These are phyloP conservation scores for Chloroceryle inda DNA, from an alignment of 2,797 vertebrate species.

Conservation along the genomic window DNA sequence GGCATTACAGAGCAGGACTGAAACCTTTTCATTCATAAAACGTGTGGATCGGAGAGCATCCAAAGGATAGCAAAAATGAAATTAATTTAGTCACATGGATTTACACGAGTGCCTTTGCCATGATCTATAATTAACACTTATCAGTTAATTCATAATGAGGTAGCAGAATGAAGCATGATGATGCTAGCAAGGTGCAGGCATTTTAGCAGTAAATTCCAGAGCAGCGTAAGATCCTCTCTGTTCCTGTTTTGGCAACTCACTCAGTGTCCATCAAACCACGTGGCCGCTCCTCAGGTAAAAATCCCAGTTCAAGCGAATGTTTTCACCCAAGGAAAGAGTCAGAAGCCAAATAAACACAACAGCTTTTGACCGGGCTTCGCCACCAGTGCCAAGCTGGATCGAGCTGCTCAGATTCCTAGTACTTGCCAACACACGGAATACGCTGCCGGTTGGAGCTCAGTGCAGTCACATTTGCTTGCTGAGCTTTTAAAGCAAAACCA, in stretches of 20 bases:
- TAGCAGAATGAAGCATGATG: not conserved
- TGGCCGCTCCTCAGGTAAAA: not conserved
- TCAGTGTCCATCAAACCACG: not conserved
- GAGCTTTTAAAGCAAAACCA: not conserved
- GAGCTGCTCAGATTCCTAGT: not conserved
- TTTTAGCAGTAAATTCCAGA: not conserved
- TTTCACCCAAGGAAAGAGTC: not conserved
- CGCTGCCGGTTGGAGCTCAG: accelerated
- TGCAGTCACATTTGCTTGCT: accelerated
- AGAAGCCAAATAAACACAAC: not conserved
- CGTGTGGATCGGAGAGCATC: not conserved
- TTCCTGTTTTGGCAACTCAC: not conserved
- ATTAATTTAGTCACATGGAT: not conserved
- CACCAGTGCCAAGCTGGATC: not conserved
- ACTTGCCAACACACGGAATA: not conserved
- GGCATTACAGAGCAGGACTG: not conserved
- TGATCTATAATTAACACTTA: not conserved
- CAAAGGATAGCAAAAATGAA: not conserved
- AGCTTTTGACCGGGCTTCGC: not conserved
- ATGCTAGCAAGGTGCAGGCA: not conserved
- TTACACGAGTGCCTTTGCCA: not conserved
- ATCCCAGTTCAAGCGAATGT: not conserved
- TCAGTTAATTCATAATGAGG: not conserved
- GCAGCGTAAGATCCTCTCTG: not conserved
- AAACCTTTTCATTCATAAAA: conserved; percentile 11